A percentile compares a stretch with the other conserved stretches of the same genome.
These are phyloP conservation scores for Drosophila prolongata DNA, from an alignment of 2,888 invertebrate genomes.

Conservation along the genomic window DNA sequence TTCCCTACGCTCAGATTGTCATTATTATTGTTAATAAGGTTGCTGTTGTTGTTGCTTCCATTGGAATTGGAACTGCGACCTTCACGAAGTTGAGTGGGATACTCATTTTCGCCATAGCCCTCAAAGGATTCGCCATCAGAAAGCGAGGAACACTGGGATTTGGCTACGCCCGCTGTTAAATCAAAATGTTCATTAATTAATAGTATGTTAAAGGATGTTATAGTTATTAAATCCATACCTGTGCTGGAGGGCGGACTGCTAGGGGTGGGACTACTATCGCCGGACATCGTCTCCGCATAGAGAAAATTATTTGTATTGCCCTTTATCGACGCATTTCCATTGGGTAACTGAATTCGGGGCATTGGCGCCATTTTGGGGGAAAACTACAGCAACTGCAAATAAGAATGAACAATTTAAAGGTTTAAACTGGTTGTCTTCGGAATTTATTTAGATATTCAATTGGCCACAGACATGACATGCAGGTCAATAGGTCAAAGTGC, in stretches of 20 bases:
- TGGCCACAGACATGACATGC: constrained; percentile 27
- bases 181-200: no score
- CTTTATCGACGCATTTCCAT: constrained; percentile 57
- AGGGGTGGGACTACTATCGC: constrained; percentile 83
- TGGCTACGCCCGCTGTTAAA: constrained; percentile 78
- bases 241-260: constrained; percentile 84
- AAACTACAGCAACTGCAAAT: constrained; percentile 20
- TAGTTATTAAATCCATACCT: constrained; percentile 63
- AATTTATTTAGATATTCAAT: constrained; percentile 17
- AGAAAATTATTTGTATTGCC: constrained; percentile 64
- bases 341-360: constrained; percentile 74
- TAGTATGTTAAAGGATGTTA: no score
- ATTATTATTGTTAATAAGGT: constrained; percentile 32
- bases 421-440: constrained; percentile 15
- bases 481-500: constrained; percentile 64
- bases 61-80: constrained; percentile 30
- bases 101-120: constrained; percentile 89
- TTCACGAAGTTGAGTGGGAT: constrained; percentile 48
- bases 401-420: not conserved
- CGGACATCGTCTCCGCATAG: constrained; percentile 78
- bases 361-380: constrained; percentile 79
- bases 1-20: constrained; percentile 44
- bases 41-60: constrained; percentile 27
- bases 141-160: constrained; percentile 86
- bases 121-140: constrained; percentile 93